Conservation (phyloP, 2,797 vertebrate genomes). For the Euthynnus affinis region DNA sequence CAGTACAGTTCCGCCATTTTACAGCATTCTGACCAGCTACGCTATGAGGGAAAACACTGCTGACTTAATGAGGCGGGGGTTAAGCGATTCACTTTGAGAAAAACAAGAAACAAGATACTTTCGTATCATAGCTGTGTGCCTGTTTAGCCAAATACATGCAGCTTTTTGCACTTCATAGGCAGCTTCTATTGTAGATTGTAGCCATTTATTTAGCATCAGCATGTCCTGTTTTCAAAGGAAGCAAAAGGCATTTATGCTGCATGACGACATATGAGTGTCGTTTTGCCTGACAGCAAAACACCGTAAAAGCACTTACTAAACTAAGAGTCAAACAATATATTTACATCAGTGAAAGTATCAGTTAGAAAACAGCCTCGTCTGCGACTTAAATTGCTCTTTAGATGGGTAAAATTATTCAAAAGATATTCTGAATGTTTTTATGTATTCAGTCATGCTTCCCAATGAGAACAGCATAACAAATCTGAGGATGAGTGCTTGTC, state of each 20-base stretch:
- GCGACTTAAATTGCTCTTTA: slow-evolving; percentile 25
- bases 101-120: slow-evolving; percentile 38
- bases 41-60: neutral
- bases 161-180: slow-evolving; percentile 18
- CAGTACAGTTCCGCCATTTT: slow-evolving; percentile 61
- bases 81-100: slow-evolving; percentile 21
- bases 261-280: slow-evolving; percentile 43
- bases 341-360: slow-evolving; percentile 41
- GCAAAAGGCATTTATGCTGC: slow-evolving; percentile 42
- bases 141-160: slow-evolving; percentile 1
- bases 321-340: slow-evolving; percentile 41
- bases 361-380: slow-evolving; percentile 27
- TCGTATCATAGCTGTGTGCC: neutral
- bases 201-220: slow-evolving; percentile 36
- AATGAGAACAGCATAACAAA: slow-evolving; percentile 57
- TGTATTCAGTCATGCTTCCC: slow-evolving; percentile 32
- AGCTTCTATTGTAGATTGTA: slow-evolving; percentile 11
- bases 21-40: slow-evolving; percentile 34
- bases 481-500: slow-evolving; percentile 65
- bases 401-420: slow-evolving; percentile 15
- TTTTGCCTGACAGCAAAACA: slow-evolving; percentile 44
- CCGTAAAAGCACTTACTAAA: slow-evolving; percentile 54
- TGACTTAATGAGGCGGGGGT: no score
- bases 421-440: slow-evolving; percentile 24
- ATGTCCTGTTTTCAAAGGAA: slow-evolving; percentile 34